These are phyloP conservation scores for Channa maculata DNA, from an alignment of 2,113 vertebrate species.

Conservation along the genomic window DNA sequence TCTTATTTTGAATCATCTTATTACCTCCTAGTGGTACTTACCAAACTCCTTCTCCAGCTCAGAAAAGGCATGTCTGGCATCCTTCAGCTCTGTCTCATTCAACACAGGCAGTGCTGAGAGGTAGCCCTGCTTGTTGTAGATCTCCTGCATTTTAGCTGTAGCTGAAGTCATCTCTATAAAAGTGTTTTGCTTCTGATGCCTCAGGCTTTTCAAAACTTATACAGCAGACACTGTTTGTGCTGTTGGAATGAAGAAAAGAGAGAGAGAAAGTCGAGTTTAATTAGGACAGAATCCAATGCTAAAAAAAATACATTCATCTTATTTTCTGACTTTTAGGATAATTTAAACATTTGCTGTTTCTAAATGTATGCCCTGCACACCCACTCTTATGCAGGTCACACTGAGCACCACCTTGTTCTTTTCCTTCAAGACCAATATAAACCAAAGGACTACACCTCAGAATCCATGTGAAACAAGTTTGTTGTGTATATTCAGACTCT, in stretches of 20 bases:
- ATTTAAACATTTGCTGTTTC: not conserved
- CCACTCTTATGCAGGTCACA: not conserved
- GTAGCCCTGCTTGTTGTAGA: constrained; percentile 76
- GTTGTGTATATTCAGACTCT: not conserved
- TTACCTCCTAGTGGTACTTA: constrained; percentile 55
- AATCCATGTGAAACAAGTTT: not conserved
- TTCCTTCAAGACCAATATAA: constrained; percentile 19
- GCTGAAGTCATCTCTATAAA: constrained; percentile 56
- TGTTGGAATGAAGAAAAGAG: not conserved
- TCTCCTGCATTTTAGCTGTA: constrained; percentile 35
- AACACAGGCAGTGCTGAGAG: constrained; percentile 77
- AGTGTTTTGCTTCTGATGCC: constrained; percentile 9
- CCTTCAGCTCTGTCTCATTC: constrained; percentile 71
- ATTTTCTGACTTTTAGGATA: constrained; percentile 22
- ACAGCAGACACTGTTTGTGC: constrained; percentile 4
- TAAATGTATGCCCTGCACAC: not conserved
- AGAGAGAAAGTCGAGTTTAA: not conserved
- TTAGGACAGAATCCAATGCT: not conserved
- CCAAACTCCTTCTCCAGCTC: constrained; percentile 83
- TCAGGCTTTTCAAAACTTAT: constrained; percentile 33
- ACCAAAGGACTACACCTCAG: not conserved
- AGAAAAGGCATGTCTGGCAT: constrained; percentile 72
- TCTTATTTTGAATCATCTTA: not conserved
- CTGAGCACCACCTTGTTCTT: constrained; percentile 15
- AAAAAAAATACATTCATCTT: not conserved